Evolutionary conservation across 2,797 vertebrate species (phyloP).

Genomic region (Tenualosa ilisha): DNA sequence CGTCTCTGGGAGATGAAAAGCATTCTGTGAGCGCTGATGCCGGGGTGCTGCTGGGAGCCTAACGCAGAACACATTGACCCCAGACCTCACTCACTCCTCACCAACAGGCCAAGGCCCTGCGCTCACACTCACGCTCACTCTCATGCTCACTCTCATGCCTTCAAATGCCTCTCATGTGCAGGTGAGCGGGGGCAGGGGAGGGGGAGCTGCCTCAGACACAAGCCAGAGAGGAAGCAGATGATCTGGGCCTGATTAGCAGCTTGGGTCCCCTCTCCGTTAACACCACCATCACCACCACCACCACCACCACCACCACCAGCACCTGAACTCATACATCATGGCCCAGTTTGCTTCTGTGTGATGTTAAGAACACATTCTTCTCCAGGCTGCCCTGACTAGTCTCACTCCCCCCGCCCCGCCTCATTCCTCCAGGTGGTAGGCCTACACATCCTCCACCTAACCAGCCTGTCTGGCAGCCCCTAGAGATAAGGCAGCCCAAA

Average conservation of each 20-base stretch:
- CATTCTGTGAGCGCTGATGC: slow-evolving; percentile 46
- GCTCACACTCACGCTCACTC: neutral
- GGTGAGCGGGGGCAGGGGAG: slow-evolving; percentile 36
- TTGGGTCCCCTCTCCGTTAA: slow-evolving; percentile 32
- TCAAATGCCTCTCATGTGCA: slow-evolving; percentile 28
- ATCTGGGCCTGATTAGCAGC: slow-evolving; percentile 72
- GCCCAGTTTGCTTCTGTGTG: neutral
- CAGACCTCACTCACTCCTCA: slow-evolving; percentile 39
- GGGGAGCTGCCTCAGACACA: slow-evolving; percentile 31
- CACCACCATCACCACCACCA: slow-evolving; percentile 58
- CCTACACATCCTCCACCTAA: no score
- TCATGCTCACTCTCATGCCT: neutral
- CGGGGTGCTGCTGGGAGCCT: slow-evolving; percentile 34
- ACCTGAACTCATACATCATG: slow-evolving; percentile 44
- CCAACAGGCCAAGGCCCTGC: slow-evolving; percentile 44
- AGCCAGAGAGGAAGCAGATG: slow-evolving; percentile 29
- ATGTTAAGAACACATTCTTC: neutral
- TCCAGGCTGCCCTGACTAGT: neutral
- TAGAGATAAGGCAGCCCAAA: neutral
- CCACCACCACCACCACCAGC: slow-evolving; percentile 60
- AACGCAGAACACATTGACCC: slow-evolving; percentile 51
- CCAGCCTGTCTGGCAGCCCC: neutral
- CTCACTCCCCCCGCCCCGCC: neutral
- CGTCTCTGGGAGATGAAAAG: slow-evolving; percentile 60
- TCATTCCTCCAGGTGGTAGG: neutral